These are phyloP conservation scores for Hypanus sabinus DNA, from an alignment of 2,113 vertebrate genomes.

Conservation along the genomic window DNA sequence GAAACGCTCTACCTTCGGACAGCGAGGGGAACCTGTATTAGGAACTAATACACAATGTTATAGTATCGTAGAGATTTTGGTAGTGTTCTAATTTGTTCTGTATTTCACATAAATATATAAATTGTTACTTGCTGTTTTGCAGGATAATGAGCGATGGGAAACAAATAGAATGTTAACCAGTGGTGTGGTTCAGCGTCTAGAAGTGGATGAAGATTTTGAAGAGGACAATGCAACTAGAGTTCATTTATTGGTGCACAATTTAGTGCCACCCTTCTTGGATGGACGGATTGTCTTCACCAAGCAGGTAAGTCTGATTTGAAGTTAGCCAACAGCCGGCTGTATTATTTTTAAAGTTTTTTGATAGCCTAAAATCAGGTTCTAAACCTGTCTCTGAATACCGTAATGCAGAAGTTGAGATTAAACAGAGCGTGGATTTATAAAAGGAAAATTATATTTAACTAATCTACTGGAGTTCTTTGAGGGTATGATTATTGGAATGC, in stretches of 20 bases:
- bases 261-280: constrained; percentile 92
- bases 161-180: constrained; percentile 98
- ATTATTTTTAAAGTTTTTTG: not conserved
- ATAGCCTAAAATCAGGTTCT: not conserved
- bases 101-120: too few relatives aligned
- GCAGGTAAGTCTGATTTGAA: constrained; percentile 62
- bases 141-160: constrained; percentile 98
- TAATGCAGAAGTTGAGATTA: not conserved
- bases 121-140: too few relatives aligned
- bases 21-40: too few relatives aligned
- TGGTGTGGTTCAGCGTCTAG: constrained; percentile 89
- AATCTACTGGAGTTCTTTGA: too few relatives aligned
- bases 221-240: constrained; percentile 94
- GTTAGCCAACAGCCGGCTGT: not conserved
- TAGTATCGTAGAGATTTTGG: too few relatives aligned
- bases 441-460: too few relatives aligned
- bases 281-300: constrained; percentile 97
- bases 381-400: not conserved
- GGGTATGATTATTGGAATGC: too few relatives aligned
- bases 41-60: too few relatives aligned
- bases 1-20: too few relatives aligned
- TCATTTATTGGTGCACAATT: constrained; percentile 88
- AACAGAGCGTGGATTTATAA: too few relatives aligned
- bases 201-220: constrained; percentile 96
- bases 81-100: too few relatives aligned